Base-by-base conservation (phyloP, 2,888 invertebrate species). In the Netelia melanura region DNA sequence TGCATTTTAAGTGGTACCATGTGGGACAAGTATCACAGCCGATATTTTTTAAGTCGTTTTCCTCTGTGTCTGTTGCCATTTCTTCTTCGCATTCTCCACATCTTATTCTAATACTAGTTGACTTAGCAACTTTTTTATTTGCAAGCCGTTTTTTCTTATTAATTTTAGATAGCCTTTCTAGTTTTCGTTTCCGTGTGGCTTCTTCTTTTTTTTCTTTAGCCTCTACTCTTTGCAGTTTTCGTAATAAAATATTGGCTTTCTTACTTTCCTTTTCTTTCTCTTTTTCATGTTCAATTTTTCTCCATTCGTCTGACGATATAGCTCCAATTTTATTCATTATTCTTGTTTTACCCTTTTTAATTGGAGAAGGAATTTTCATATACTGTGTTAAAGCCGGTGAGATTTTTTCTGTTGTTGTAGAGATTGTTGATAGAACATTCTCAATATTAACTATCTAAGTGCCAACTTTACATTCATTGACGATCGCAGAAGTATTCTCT, bases 221-320 rank as follows among this genome's bases (percentile, higher is more conserved):
- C 30, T 56, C 30, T 30, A 9, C 38, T 67, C 44, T 67, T 61
- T 61, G 25, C 61, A 67, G 44, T 44, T 67, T 67, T 17, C 44
- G 17, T 23, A 21, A 14, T 23, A 67, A 67, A 44, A 67, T 44
- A 23, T 44, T 21, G 65, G 9, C 65, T 67, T 44, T 67, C 25
- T 21, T 21, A 9, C 23, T 44, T 17, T 67, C 11, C 44, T 44
- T 43, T 21, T 67, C 30, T 8, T 62, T 11, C 21, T 67, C 21
- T 25, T 67, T 67, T 44, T 67, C 43, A 11, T 11, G 11, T 21
- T 67, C 65, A 11, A 67, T 44, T 44, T 44, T 44, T 44, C 44
- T 44, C 65, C 65, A 67, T 67, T 67, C 44, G 43, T 43, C 65
- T 17, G 65, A 43, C 14, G 65, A 65, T 65, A 43, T 43, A 65